Percentiles rank a stretch among this genome's conserved stretches.
phyloP scores from a whole-genome alignment of 2,113 vertebrate genomes.

The Smithornis capensis region DNA sequence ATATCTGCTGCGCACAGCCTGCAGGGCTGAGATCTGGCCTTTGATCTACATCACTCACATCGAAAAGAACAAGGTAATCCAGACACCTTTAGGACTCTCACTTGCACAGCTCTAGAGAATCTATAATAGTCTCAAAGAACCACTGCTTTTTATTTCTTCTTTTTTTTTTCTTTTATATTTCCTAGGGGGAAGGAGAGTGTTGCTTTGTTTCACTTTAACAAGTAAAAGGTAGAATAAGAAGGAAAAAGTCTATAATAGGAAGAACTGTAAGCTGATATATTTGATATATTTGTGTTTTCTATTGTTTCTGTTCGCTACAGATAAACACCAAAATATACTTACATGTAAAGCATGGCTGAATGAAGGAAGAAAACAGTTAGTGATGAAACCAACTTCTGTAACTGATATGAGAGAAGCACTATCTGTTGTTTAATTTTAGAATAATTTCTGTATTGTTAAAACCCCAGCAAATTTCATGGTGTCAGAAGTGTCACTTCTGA shows the following conservation, averaged over 20 bases:
- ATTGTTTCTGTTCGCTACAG: neutral
- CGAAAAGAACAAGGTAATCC: neutral
- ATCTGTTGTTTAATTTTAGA: neutral
- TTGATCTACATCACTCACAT: neutral
- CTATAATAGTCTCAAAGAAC: neutral
- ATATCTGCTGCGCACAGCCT: constrained; percentile 34
- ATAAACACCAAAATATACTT: neutral
- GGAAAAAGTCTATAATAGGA: fast-evolving
- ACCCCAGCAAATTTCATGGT: neutral
- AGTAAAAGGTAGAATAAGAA: neutral
- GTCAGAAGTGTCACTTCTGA: constrained; percentile 4
- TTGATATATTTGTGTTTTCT: neutral
- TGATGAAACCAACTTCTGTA: neutral
- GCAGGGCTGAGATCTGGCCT: neutral
- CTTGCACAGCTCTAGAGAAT: neutral
- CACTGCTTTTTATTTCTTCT: neutral
- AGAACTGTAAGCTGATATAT: neutral
- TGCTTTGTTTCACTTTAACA: neutral
- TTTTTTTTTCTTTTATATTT: too few species aligned
- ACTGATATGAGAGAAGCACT: neutral
- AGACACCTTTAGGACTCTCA: neutral
- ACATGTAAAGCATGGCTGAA: neutral
- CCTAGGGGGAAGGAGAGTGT: fast-evolving
- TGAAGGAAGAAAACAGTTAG: constrained; percentile 3
- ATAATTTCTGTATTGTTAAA: neutral